Conservation (phyloP, 2,113 vertebrate genomes). For the Myanophis thanlyinensis region DNA sequence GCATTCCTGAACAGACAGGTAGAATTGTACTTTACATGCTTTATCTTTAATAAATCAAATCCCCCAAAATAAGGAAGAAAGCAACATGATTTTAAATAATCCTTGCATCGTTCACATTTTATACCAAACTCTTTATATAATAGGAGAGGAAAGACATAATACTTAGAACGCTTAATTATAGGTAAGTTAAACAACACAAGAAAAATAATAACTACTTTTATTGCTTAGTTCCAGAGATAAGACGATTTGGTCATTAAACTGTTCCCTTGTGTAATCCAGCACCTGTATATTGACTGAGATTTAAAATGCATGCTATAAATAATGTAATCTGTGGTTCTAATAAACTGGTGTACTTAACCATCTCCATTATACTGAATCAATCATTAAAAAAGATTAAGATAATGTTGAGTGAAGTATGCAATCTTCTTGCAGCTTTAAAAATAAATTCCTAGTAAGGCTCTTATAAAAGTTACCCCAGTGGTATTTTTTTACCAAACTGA, state of each 20-base stretch:
- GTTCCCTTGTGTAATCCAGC: conserved; percentile 34
- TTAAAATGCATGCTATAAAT: conserved; percentile 55
- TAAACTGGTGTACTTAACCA: conserved; percentile 55
- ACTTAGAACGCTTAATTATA: conserved; percentile 49
- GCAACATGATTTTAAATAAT: neutral
- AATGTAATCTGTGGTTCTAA: conserved; percentile 52
- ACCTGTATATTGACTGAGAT: conserved; percentile 31
- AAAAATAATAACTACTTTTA: conserved; percentile 65
- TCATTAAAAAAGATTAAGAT: conserved; percentile 30
- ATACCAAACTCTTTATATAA: neutral
- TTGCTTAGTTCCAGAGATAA: conserved; percentile 60
- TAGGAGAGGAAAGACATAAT: conserved; percentile 14
- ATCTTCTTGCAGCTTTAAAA: conserved; percentile 17
- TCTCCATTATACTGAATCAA: conserved; percentile 25
- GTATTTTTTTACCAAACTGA: conserved; percentile 18
- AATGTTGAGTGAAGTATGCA: conserved; percentile 30
- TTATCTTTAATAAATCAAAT: neutral
- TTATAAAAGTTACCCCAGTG: conserved; percentile 20
- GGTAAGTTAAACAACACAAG: conserved; percentile 56
- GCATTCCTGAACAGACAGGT: neutral
- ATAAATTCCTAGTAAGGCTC: conserved; percentile 28
- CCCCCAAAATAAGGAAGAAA: conserved; percentile 13
- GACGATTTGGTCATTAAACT: conserved; percentile 62
- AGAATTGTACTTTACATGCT: neutral
- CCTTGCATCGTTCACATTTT: neutral